Base-by-base conservation (phyloP, 2,888 invertebrate genomes). In the Arge pagana region DNA sequence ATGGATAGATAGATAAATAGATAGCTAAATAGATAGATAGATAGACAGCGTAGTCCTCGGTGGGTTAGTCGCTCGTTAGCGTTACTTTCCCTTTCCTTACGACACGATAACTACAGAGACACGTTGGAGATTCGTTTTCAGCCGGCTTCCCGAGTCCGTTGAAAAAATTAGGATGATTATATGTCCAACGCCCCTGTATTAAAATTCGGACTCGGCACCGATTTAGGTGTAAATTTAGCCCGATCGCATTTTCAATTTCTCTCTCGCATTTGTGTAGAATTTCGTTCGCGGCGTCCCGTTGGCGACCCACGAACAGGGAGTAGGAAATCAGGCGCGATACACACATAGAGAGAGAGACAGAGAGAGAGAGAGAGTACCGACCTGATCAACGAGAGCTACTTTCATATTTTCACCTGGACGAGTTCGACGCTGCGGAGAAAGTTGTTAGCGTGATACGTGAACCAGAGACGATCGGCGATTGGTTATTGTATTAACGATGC, bases 331-430 rank as follows among this genome's bases (percentile, higher is more conserved):
- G 36, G 36, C 42, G 21, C 24, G 28, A 19, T 51, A 33, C 26
- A 26, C 50, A 51, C n/a, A n/a, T n/a, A n/a, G n/a, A n/a, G n/a
- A n/a, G n/a, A n/a, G n/a, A n/a, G n/a, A n/a, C n/a, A n/a, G n/a
- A n/a, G n/a, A n/a, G n/a, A n/a, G n/a, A n/a, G 58, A 64, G 62
- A 65, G 67, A 63, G 64, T 59, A 58, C 61, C 61, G 54, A n/a
- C 45, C 33, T 42, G 30, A 28, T 33, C 58, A 53, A 59, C 54
- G 70, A n/a, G n/a, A 71, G 74, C 72, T 70, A 74, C 75, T 76
- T 75, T 74, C 74, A 75, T 76, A 75, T 75, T 76, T 76, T 76
- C 76, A 74, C 76, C 65, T 67, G 67, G 45, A 55, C 57, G 61
- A 58, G 65, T 33, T 35, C 35, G 23, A 23, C 45, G 45, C 35